These are phyloP conservation scores for Margarornis squamiger DNA, from an alignment of 2,797 vertebrate genomes.

Conservation along the genomic window DNA sequence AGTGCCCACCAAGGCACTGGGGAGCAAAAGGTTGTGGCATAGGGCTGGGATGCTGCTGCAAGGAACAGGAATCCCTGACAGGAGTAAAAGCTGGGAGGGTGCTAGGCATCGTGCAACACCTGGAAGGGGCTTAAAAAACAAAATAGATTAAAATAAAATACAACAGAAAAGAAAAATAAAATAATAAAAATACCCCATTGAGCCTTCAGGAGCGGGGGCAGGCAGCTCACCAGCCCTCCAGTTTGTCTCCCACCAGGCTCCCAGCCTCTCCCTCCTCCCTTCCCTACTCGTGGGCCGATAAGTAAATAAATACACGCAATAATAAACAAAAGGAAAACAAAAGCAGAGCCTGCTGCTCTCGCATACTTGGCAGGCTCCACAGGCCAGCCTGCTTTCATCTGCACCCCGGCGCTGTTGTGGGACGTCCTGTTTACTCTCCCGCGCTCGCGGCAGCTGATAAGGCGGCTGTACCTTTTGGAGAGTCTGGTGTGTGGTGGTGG, in stretches of 20 bases:
- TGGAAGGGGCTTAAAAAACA: neutral
- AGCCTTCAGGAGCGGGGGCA: neutral
- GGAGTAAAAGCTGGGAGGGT: neutral
- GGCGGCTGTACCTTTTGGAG: neutral
- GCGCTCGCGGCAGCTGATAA: neutral
- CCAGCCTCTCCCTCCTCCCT: constrained; percentile 26
- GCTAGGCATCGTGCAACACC: neutral
- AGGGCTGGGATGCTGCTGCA: neutral
- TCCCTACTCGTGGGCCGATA: neutral
- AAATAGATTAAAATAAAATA: neutral
- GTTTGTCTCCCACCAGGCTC: constrained; percentile 9
- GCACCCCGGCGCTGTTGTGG: neutral
- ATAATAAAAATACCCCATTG: too few relatives aligned
- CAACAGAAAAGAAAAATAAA: neutral
- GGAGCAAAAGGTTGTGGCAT: neutral
- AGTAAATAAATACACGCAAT: constrained; percentile 52
- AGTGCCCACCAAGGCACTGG: accelerated
- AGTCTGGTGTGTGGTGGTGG: neutral
- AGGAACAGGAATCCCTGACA: neutral
- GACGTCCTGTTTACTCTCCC: constrained; percentile 36
- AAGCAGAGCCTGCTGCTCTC: constrained; percentile 48
- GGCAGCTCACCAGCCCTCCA: neutral
- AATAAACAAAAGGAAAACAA: constrained; percentile 52
- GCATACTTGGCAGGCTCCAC: neutral
- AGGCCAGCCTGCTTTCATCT: constrained; percentile 50